A percentile compares a stretch with the other conserved stretches of the same genome.
Evolutionary conservation across 2,797 vertebrate species (phyloP).

Genomic region (Diceros bicornis): DNA sequence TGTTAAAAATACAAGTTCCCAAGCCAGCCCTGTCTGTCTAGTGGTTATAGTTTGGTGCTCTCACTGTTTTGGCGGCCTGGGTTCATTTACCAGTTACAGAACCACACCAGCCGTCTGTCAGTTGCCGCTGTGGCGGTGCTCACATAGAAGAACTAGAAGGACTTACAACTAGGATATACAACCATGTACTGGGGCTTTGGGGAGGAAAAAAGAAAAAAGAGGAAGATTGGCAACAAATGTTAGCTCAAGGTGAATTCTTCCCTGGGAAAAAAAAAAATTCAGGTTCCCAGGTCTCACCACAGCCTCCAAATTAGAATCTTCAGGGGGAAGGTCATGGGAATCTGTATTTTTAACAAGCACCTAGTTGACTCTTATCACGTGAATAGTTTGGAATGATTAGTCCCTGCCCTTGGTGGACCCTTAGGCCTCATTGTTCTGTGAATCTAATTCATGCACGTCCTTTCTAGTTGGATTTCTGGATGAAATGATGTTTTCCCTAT

Average conservation of each 20-base stretch:
- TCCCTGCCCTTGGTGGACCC: not conserved
- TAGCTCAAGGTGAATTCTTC: no score
- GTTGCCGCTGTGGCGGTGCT: no score
- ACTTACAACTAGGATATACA: no score
- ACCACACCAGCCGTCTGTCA: no score
- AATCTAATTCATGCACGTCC: not conserved
- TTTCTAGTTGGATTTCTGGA: conserved; percentile 6
- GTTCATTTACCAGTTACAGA: no score
- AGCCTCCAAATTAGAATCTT: not conserved
- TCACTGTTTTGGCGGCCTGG: no score
- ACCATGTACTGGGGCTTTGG: no score
- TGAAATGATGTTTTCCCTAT: conserved; percentile 52
- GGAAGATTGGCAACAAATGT: no score
- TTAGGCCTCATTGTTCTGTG: not conserved
- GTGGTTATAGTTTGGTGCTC: no score
- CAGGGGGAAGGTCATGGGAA: not conserved
- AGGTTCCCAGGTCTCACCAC: not conserved
- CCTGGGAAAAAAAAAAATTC: not conserved
- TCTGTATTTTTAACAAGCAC: conserved; percentile 52
- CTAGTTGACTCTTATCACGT: not conserved
- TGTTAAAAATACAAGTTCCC: not conserved
- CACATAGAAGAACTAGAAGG: no score
- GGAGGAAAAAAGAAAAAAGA: no score
- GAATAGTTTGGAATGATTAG: not conserved
- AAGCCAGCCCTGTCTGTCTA: not conserved